Conservation (phyloP, 2,113 vertebrate genomes). For the Ciconia maguari region DNA sequence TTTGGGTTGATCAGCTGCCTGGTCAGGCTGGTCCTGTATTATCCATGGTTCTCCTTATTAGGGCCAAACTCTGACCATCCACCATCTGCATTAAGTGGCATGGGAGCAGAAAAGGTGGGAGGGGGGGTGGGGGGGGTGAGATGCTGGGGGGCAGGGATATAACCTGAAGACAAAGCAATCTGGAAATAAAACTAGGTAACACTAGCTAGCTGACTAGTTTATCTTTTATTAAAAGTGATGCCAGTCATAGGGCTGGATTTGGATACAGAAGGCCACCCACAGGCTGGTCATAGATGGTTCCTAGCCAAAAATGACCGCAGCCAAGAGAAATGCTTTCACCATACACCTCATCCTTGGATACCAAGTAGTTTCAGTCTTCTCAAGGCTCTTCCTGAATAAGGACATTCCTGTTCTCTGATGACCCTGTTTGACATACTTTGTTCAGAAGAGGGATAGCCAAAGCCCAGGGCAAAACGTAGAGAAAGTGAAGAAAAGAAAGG, state of each 20-base stretch:
- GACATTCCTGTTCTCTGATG: not conserved
- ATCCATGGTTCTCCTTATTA: not conserved
- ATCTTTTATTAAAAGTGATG: not conserved
- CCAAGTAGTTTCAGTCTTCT: not conserved
- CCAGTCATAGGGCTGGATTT: not conserved
- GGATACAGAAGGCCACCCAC: not conserved
- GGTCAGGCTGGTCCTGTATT: not conserved
- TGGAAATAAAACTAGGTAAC: not conserved
- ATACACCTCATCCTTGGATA: not conserved
- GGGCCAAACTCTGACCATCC: not conserved
- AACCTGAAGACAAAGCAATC: not conserved
- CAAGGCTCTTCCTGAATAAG: not conserved
- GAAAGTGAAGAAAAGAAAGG: not conserved
- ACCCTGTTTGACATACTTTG: not conserved
- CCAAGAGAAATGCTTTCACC: not conserved
- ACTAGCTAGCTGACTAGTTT: not conserved
- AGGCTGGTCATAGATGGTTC: not conserved
- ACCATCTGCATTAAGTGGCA: not conserved
- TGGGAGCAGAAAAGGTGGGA: not conserved
- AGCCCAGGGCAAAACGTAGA: not conserved
- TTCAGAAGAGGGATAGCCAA: not conserved
- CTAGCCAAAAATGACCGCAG: not conserved
- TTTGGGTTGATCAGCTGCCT: not conserved
- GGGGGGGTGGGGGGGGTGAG: fast-evolving
- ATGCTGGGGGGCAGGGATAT: fast-evolving